phyloP scores from a whole-genome alignment of 2,113 vertebrate species.

The Smithornis capensis region DNA sequence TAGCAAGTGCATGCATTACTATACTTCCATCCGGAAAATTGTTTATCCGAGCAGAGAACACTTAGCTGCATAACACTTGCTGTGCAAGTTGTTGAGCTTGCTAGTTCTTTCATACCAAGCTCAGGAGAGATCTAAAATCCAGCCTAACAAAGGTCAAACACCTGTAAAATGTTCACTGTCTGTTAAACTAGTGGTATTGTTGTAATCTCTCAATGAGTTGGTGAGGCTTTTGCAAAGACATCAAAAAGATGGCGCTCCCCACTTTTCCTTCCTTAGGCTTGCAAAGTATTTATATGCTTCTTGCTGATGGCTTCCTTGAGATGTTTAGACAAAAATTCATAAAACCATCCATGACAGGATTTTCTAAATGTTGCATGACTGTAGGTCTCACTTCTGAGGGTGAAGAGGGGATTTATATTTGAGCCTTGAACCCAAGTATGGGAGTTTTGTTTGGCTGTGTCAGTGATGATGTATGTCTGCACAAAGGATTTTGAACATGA shows the following conservation, averaged over 20 bases:
- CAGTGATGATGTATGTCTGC: neutral
- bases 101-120: neutral
- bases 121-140: neutral
- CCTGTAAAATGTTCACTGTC: neutral
- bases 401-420: neutral
- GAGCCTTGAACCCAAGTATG: neutral
- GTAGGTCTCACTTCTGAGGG: neutral
- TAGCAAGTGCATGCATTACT: neutral
- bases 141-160: neutral
- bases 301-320: neutral
- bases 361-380: neutral
- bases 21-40: neutral
- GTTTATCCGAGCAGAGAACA: rapidly evolving
- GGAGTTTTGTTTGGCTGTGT: neutral
- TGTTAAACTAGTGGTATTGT: neutral
- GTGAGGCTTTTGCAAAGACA: neutral
- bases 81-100: neutral
- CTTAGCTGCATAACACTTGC: neutral
- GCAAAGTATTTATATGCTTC: neutral
- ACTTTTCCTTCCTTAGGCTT: neutral
- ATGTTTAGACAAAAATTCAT: neutral
- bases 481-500: neutral
- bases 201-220: neutral
- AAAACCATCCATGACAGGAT: neutral
- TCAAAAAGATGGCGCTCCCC: neutral